Percentiles rank a stretch among this genome's conserved stretches.
Conservation (phyloP, 2,888 invertebrate species). For the Temnothorax unifasciatus region DNA sequence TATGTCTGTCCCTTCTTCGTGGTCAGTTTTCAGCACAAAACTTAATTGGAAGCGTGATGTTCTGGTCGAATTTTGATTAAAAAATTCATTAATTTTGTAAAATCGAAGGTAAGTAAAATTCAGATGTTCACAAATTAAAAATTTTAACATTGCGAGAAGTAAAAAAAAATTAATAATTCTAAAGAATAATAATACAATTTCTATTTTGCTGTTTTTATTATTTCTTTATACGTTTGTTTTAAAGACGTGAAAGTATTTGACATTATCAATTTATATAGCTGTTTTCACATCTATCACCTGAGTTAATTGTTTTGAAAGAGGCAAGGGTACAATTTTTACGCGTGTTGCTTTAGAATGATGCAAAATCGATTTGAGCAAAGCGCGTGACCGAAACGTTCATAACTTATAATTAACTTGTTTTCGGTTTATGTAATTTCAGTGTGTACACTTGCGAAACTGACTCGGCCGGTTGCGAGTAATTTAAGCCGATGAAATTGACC, state of each 20-base stretch:
- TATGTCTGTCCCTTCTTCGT: background rate
- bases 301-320: background rate
- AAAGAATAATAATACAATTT: background rate
- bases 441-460: background rate
- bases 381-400: background rate
- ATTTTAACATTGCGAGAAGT: background rate
- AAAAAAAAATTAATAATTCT: background rate
- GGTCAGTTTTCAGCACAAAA: background rate
- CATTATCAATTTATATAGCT: background rate
- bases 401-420: background rate
- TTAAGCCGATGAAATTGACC: background rate
- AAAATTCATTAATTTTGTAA: background rate
- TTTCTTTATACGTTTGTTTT: background rate
- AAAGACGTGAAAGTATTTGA: background rate
- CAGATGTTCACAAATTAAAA: background rate
- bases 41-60: background rate
- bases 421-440: conserved; percentile 27
- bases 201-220: background rate
- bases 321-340: background rate
- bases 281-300: background rate
- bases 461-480: background rate
- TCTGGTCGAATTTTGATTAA: background rate
- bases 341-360: background rate
- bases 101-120: background rate
- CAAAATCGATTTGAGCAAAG: background rate